Evolutionary conservation across 2,797 vertebrate genomes (phyloP).

Genomic region (Salmo trutta): DNA sequence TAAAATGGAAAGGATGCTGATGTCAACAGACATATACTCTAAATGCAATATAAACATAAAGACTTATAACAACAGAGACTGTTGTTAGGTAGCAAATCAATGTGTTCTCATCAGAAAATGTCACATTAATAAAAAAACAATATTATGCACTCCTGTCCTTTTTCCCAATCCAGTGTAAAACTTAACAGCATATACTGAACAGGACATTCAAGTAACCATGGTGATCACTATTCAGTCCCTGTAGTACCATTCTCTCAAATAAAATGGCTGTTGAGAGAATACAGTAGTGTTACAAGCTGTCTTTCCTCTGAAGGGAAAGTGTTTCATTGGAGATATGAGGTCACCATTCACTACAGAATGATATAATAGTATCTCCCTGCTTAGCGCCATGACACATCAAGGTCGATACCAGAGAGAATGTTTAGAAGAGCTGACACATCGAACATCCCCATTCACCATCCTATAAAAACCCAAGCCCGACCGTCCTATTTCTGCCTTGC

Average conservation of each 20-base stretch:
- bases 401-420: slow-evolving; percentile 51
- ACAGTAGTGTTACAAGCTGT: not conserved
- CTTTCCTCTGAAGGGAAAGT: not conserved
- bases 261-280: too few species aligned
- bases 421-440: slow-evolving; percentile 61
- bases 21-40: not conserved
- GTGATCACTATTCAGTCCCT: too few species aligned
- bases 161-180: not conserved
- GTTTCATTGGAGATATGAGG: slow-evolving; percentile 1
- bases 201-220: too few species aligned
- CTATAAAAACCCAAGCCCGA: slow-evolving; percentile 12
- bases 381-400: slow-evolving; percentile 11
- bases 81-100: not conserved
- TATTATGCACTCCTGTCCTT: not conserved
- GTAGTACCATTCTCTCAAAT: too few species aligned
- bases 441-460: slow-evolving; percentile 33
- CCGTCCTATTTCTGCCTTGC: slow-evolving; percentile 65
- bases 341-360: slow-evolving; percentile 10
- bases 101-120: not conserved
- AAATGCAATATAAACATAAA: not conserved
- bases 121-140: not conserved
- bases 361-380: not conserved
- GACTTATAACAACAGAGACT: not conserved
- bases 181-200: too few species aligned
- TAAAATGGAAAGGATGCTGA: slow-evolving; percentile 32